Base-by-base conservation (phyloP, 2,888 invertebrate species). In the Metacarcinus magister region DNA sequence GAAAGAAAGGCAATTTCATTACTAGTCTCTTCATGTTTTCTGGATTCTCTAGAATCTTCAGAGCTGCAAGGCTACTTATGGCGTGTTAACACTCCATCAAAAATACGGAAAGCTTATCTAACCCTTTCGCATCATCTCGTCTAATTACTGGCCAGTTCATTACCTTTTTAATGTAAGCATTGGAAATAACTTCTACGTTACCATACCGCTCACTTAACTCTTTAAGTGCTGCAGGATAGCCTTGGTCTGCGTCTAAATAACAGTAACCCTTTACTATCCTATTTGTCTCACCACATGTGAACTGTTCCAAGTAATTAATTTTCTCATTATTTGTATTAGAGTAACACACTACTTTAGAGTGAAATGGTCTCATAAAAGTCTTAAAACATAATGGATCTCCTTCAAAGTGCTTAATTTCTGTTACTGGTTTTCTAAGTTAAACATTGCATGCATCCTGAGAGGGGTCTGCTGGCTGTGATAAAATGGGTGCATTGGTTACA, bases 241-340 rank as follows among this genome's bases (percentile, higher is more conserved):
- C 87, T 32, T 87, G 87, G n/a, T 87, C 87, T 19, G 87, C 87
- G n/a, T 87, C 87, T 23, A 87, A n/a, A n/a, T 87, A 87, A n/a
- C 87, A 19, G 32, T 87, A 87, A 10, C 87, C 87, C 32, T 87
- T 87, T 32, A 87, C 87, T 28, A 87, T 87, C 8, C 8, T 87
- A 1, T 87, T 87, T 28, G 87, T 32, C n/a, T 87, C 87, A n/a
- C 87, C 87, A 16, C 5, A 19, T 10, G 87, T 87, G n/a, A 23
- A 87, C 87, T 87, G 87, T 87, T 87, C 87, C 32, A 87, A 87
- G 32, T 87, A 87, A n/a, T n/a, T 87, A 23, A 87, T 23, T n/a
- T 87, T 87, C n/a, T 87, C 87, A 87, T 87, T 32, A 87, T 87
- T 87, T 10, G 87, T 23, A n/a, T n/a, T 32, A 23, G 87, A 87